phyloP scores from a whole-genome alignment of 2,888 invertebrate genomes.

The Tipula lateralis region DNA sequence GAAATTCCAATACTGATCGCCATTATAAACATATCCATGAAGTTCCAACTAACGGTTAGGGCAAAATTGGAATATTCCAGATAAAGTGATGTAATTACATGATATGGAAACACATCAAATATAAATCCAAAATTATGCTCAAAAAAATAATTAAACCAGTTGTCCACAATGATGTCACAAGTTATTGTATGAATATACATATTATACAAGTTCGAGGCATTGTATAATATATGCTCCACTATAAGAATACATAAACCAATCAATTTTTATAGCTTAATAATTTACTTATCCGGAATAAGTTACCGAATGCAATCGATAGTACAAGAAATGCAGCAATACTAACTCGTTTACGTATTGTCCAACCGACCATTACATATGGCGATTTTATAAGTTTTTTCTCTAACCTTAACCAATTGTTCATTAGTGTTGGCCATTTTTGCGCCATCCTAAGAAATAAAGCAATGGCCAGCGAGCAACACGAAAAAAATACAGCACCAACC shows the following conservation, averaged over 20 bases:
- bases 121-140: neutral
- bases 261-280: neutral
- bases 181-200: neutral
- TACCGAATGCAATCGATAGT: neutral
- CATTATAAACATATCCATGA: slow-evolving; percentile 67
- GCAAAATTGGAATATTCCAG: slow-evolving; percentile 25
- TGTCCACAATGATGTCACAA: neutral
- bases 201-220: neutral
- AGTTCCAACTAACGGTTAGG: slow-evolving; percentile 56
- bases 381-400: neutral
- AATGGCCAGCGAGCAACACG: neutral
- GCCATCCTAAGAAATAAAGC: neutral
- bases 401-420: neutral
- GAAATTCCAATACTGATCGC: slow-evolving; percentile 63
- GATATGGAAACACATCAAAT: neutral
- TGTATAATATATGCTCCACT: slow-evolving; percentile 15
- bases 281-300: neutral
- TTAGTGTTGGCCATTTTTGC: neutral
- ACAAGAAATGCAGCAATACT: neutral
- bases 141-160: slow-evolving; percentile 2
- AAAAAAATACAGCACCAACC: neutral
- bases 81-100: slow-evolving; percentile 2
- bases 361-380: neutral
- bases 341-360: neutral
- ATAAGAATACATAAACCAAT: no score